A percentile compares a stretch with the other conserved stretches of the same genome.
Conservation (phyloP, 2,888 invertebrate genomes). For the Sisyra nigra region DNA sequence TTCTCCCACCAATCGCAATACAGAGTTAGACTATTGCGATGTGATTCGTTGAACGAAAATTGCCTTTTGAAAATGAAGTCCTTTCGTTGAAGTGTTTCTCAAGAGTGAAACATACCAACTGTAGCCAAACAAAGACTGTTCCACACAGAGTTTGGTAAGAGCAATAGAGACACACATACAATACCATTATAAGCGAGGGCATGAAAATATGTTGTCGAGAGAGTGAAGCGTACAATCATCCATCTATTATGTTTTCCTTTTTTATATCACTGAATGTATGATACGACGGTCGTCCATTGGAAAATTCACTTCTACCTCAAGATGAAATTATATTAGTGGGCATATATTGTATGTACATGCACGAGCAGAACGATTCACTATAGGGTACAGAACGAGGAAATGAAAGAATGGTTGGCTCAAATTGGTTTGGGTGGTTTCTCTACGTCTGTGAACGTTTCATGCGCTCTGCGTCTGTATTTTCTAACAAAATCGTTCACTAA, state of each 20-base stretch:
- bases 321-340: too few species aligned
- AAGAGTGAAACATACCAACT: neutral
- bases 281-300: conserved; percentile 9
- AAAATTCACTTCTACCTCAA: conserved; percentile 4
- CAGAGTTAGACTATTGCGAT: neutral
- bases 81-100: neutral
- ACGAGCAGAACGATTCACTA: too few species aligned
- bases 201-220: neutral
- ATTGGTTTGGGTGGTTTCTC: too few species aligned
- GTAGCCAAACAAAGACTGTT: too few species aligned
- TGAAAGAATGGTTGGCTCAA: too few species aligned
- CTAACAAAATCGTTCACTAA: too few species aligned
- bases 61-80: conserved; percentile 2
- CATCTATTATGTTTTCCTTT: neutral
- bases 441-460: too few species aligned
- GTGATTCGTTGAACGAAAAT: conserved; percentile 8
- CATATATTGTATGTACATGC: too few species aligned
- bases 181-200: neutral
- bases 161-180: too few species aligned
- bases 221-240: neutral
- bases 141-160: too few species aligned
- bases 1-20: conserved; percentile 8
- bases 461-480: too few species aligned
- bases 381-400: too few species aligned
- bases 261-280: neutral